Evolutionary conservation across 2,113 vertebrate species (phyloP), one percentile per base, ranked within the genome.

Genomic region (Percina caprodes): DNA sequence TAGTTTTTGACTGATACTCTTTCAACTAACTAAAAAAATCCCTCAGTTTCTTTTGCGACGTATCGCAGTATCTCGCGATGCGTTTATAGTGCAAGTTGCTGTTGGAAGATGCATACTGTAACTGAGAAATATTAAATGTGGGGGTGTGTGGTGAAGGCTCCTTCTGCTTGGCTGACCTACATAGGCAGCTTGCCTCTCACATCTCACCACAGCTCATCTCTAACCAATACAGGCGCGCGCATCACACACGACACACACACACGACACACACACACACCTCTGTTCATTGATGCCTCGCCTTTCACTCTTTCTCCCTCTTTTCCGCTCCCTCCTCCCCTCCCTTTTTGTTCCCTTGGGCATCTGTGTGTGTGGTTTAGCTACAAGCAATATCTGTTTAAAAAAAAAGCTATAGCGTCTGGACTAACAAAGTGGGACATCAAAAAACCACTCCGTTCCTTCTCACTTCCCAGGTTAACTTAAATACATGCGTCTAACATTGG

Each of bases 91-190:
- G 39, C 39, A 11, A 42, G 9, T 10, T 39, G 33, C 33, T 35
- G 48, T 78, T 52, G 54, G 85, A 78, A 80, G 84, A 92, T 80
- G 80, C 81, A 88, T 70, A 42, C 39, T 9, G 39, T 42, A 94
- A 92, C 84, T 85, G 89, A 92, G 84, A 94, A 94, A 92, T 92
- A 90, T 93, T 90, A 94, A 94, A 93, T 93, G 93, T 92, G 93
- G 93, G 94, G 93, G 94, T 87, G 94, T 94, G 86, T 90, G 88
- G 91, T 90, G 77, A 93, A 90, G 84, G 74, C 86, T 94, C 93
- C 93, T 94, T 95, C 93, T 93, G 93, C 93, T 93, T 94, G 94
- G 93, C 93, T 95, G 95, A 96, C 95, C 95, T 95, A 95, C 91
- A 95, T 95, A 95, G 93, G 85, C 92, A 93, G 94, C 93, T 95